Base-by-base conservation (phyloP, 1,140 invertebrate species). In the Heliothis virescens region DNA sequence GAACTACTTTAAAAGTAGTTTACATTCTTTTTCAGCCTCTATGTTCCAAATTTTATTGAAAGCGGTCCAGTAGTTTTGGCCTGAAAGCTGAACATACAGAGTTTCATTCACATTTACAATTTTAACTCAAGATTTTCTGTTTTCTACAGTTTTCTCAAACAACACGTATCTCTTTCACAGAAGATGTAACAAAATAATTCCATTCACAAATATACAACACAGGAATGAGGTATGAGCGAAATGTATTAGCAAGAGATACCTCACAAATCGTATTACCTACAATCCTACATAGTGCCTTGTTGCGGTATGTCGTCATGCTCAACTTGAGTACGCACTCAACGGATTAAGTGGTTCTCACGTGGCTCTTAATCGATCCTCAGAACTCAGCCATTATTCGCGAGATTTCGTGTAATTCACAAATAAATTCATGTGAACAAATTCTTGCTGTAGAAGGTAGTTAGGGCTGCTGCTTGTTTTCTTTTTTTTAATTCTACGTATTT, bases 281-380 rank as follows among this genome's bases (percentile, higher is more conserved):
- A 34, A 72, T 55, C 50, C 47, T 29, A 57, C 52, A 41, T 5
- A 4, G 67, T 71, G 13, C 67, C 21, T 29, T 50, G 74, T 76
- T 76, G 60, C 60, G 74, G 74, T 65, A 21, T 76, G 59, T 65
- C 65, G 47, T 4, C 48, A 26, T 53, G 60, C 60, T 76, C 74
- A 63, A 65, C 60, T n/a, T 53, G 74, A 76, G 74, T 63, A 76
- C 74, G 74, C 48, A 76, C 74, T 76, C 74, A 76, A 10, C 48
- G 60, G 59, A 76, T 63, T 76, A 76, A 76, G 74, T 76, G 60
- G 48, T 72, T 10, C 60, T 75, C 59, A 12, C 50, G 34, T 16
- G 18, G 60, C 60, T 76, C 74, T 65, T 76, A 65, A 76, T 76
- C 60, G 74, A 76, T 63, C 74, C 48, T 16, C 4, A 1, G 47